Base-by-base conservation (phyloP, 2,888 invertebrate species). In the Rhamnusium bicolor region DNA sequence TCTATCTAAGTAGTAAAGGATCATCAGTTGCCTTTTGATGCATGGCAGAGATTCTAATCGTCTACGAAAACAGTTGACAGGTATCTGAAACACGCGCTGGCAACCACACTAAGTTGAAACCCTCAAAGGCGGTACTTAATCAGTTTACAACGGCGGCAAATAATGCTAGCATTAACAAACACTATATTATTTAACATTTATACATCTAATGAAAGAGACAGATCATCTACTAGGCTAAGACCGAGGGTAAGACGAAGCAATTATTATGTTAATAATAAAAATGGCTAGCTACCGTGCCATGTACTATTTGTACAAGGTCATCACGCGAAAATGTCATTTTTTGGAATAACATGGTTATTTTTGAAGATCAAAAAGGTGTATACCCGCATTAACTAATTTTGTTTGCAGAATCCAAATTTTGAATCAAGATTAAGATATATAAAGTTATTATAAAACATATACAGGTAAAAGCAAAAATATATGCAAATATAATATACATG, bases 81-180 rank as follows among this genome's bases (percentile, higher is more conserved):
- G 46, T 67, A 67, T 67, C 66, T 29, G 66, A 46, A 67, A 67
- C 66, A 54, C 56, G 56, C 66, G 56, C 46, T 16, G 56, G 32
- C 54, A 46, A 54, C 40, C 54, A 54, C 40, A 27, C 24, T 54
- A 56, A 56, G 56, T 67, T 46, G 66, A 40, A 32, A 21, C 19
- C 6, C 18, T 19, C 29, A 19, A 27, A 53, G 66, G 16, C 54
- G 54, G 46, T 51, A 40, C 24, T 29, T 67, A 56, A 67, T 56
- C 66, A 40, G 40, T 12, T 7, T n/a, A 53, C 53, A 53, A 24
- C 47, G 63, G 19, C 53, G 53, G 12, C 53, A 53, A 10, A 18
- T 27, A 58, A 32, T 18, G 16, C 27, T 12, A 4, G 14, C 21
- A 18, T 14, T 32, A 19, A 47, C 19, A 21, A n/a, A n/a, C n/a